phyloP scores from a whole-genome alignment of 2,797 vertebrate species.

The Diglossa cyanea region DNA sequence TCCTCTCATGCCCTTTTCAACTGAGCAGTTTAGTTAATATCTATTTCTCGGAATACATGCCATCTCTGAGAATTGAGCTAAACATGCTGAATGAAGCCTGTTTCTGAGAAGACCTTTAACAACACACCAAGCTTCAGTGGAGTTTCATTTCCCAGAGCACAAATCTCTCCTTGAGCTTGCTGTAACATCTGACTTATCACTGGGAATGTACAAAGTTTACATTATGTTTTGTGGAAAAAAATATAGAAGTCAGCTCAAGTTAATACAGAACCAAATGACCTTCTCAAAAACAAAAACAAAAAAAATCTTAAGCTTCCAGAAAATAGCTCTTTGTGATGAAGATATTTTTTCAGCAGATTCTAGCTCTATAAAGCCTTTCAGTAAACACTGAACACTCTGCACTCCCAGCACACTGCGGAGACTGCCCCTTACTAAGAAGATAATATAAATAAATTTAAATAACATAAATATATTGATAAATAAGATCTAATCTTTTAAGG shows the following conservation, averaged over 20 bases:
- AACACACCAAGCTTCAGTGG: not conserved
- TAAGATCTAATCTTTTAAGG: not conserved
- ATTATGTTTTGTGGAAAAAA: constrained; percentile 13
- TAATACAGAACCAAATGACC: not conserved
- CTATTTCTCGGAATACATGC: constrained; percentile 29
- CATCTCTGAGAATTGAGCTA: not conserved
- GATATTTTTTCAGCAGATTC: not conserved
- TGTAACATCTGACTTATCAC: not conserved
- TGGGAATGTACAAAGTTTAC: not conserved
- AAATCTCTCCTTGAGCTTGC: not conserved
- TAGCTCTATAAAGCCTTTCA: not conserved
- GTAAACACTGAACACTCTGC: not conserved
- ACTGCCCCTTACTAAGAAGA: not conserved
- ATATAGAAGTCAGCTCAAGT: not conserved
- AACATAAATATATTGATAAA: not conserved
- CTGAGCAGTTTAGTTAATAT: constrained; percentile 43
- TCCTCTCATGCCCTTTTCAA: constrained; percentile 1
- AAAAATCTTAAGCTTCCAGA: not conserved
- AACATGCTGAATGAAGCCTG: not conserved
- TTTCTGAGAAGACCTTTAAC: constrained; percentile 34
- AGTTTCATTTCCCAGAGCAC: not conserved
- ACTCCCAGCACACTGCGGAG: not conserved
- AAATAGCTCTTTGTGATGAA: not conserved
- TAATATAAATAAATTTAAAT: not conserved
- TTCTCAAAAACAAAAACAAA: not conserved